These are phyloP conservation scores for Agonopterix alstromeriana DNA, from an alignment of 2,888 invertebrate genomes.

Conservation along the genomic window DNA sequence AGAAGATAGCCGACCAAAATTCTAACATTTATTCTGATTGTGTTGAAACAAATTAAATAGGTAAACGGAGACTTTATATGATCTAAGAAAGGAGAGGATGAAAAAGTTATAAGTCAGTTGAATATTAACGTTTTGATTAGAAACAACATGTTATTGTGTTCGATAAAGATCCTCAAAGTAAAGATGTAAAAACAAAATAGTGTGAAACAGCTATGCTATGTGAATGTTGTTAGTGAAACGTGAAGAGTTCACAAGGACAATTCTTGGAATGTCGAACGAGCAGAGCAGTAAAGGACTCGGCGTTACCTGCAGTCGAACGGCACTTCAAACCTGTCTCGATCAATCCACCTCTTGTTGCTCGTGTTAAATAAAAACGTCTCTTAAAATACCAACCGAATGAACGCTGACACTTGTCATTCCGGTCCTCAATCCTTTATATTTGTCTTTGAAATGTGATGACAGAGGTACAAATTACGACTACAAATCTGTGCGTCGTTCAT, in stretches of 20 bases:
- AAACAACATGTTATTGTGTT: too few relatives aligned
- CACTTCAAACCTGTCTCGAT: slow-evolving; percentile 76
- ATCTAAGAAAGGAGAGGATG: too few relatives aligned
- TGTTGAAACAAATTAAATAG: too few relatives aligned
- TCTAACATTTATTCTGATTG: too few relatives aligned
- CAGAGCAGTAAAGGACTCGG: slow-evolving; percentile 52
- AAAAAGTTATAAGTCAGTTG: too few relatives aligned
- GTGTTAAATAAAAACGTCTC: slow-evolving; percentile 73
- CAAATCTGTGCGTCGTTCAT: slow-evolving; percentile 74
- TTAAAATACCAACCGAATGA: slow-evolving; percentile 71
- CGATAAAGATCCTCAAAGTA: too few relatives aligned
- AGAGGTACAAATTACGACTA: slow-evolving; percentile 75
- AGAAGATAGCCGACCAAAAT: too few relatives aligned
- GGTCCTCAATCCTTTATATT: slow-evolving; percentile 74
- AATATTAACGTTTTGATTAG: too few relatives aligned
- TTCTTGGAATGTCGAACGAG: slow-evolving; percentile 61
- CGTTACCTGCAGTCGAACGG: slow-evolving; percentile 62
- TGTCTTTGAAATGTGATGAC: slow-evolving; percentile 78
- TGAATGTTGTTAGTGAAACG: slow-evolving; percentile 27
- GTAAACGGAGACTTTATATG: too few relatives aligned
- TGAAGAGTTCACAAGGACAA: slow-evolving; percentile 61
- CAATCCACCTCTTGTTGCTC: slow-evolving; percentile 74
- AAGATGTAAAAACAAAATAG: slow-evolving; percentile 7
- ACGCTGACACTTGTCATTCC: slow-evolving; percentile 73
- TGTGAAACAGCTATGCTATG: slow-evolving; percentile 6